phyloP scores from a whole-genome alignment of 2,113 vertebrate species.

The Larimichthys crocea region DNA sequence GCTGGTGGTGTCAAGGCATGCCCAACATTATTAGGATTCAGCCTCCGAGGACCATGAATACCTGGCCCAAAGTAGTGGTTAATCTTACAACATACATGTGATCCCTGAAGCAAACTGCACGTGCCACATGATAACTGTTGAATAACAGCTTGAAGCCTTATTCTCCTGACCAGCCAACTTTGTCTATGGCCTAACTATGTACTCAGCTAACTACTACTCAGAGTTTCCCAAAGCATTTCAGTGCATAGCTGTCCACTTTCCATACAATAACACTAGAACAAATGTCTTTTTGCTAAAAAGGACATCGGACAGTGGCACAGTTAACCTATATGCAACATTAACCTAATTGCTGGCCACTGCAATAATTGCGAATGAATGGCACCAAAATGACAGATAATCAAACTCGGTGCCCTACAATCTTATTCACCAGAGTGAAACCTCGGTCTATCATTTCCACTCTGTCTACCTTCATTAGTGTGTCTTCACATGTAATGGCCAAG shows the following conservation, averaged over 20 bases:
- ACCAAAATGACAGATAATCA: conserved; percentile 60
- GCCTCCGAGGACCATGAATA: neutral
- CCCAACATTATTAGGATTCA: neutral
- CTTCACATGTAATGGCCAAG: conserved; percentile 43
- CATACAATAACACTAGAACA: conserved; percentile 32
- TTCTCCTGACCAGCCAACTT: conserved; percentile 24
- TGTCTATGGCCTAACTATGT: conserved; percentile 26
- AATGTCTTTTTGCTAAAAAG: conserved; percentile 21
- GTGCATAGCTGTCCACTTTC: conserved; percentile 12
- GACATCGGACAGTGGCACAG: conserved; percentile 22
- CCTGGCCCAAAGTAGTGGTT: neutral
- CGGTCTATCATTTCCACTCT: conserved; percentile 55
- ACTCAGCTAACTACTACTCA: conserved; percentile 34
- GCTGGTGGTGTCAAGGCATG: neutral
- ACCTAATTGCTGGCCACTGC: conserved; percentile 40
- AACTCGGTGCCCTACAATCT: conserved; percentile 39
- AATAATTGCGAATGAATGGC: conserved; percentile 48
- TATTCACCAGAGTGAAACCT: conserved; percentile 59
- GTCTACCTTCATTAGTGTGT: conserved; percentile 66
- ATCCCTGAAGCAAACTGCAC: conserved; percentile 14
- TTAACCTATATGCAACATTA: conserved; percentile 62
- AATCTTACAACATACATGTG: conserved; percentile 1
- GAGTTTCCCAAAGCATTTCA: conserved; percentile 33
- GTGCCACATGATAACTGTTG: conserved; percentile 6
- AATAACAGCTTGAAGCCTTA: neutral